A percentile compares a stretch with the other conserved stretches of the same genome.
Evolutionary conservation across 1,140 invertebrate species (phyloP).

Genomic region (Trissolcus basalis): DNA sequence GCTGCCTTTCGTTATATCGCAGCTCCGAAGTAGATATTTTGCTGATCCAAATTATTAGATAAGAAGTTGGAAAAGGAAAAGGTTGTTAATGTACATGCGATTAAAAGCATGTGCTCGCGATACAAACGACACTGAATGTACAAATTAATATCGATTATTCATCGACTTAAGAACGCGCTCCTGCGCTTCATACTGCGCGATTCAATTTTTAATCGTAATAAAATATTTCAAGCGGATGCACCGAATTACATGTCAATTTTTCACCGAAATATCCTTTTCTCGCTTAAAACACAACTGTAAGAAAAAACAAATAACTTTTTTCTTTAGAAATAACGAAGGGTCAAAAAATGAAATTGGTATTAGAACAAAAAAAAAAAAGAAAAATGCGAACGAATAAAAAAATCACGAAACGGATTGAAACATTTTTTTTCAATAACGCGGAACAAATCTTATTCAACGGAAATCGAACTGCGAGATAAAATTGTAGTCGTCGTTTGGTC

Average conservation of each 20-base stretch:
- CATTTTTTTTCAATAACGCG: neutral
- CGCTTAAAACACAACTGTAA: too few species aligned
- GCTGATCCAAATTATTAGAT: conserved; percentile 49
- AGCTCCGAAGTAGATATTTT: conserved; percentile 50
- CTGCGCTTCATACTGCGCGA: too few species aligned
- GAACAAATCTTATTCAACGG: neutral
- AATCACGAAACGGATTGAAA: too few species aligned
- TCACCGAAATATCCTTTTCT: too few species aligned
- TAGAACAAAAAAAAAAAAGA: too few species aligned
- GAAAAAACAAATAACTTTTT: too few species aligned
- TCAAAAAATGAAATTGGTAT: too few species aligned
- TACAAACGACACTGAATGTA: conserved; percentile 51
- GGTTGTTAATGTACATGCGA: conserved; percentile 36
- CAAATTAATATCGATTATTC: conserved; percentile 41
- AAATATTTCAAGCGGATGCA: too few species aligned
- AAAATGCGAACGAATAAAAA: conserved; percentile 3
- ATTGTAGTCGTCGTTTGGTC: conserved; percentile 29
- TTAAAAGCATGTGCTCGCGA: conserved; percentile 46
- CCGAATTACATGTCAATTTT: too few species aligned
- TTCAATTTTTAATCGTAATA: too few species aligned
- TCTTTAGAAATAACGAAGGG: too few species aligned
- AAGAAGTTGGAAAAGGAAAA: conserved; percentile 23
- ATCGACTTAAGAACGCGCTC: conserved; percentile 18
- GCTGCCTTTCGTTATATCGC: conserved; percentile 53
- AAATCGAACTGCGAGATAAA: conserved; percentile 4